These are phyloP conservation scores for Corythaeola cristata DNA, from an alignment of 2,113 vertebrate species.

Conservation along the genomic window DNA sequence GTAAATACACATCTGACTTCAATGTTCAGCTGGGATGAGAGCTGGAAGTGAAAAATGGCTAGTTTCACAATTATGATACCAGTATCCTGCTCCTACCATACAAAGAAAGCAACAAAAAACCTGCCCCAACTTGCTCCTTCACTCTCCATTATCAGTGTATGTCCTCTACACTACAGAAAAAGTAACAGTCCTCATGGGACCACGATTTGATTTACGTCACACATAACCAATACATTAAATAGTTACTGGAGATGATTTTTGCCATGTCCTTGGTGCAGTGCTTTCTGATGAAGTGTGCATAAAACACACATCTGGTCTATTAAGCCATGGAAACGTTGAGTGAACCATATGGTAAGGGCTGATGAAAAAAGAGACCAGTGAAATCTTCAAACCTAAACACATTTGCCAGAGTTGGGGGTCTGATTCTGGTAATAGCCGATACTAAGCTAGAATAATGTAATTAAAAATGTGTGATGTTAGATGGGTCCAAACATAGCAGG, in stretches of 20 bases:
- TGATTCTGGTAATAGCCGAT: background rate
- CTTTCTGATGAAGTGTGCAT: background rate
- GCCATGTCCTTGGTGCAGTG: background rate
- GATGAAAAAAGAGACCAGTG: background rate
- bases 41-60: background rate
- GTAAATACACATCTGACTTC: background rate
- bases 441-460: background rate
- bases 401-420: background rate
- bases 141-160: background rate
- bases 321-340: background rate
- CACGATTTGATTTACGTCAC: background rate
- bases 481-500: background rate
- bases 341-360: background rate
- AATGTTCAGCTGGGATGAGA: background rate
- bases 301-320: background rate
- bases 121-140: background rate
- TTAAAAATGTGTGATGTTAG: background rate
- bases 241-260: background rate
- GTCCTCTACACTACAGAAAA: background rate
- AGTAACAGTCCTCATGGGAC: background rate
- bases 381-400: background rate
- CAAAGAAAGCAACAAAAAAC: background rate
- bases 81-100: background rate
- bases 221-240: background rate
- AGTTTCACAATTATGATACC: background rate